Base-by-base conservation (phyloP, 2,113 vertebrate genomes). In the Phrynosoma platyrhinos region DNA sequence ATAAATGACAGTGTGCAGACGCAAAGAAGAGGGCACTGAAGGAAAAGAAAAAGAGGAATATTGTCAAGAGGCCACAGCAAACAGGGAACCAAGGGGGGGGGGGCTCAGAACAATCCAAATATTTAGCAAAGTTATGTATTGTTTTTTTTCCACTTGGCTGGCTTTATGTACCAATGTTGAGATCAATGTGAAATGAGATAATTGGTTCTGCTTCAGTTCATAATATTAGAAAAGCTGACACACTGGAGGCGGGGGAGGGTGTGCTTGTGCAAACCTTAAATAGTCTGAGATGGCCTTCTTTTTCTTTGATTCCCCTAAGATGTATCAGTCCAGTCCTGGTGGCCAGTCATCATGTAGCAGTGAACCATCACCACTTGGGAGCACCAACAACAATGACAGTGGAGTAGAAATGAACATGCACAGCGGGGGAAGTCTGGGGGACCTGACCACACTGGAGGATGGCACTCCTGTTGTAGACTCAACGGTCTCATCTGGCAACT, bases 271-370 rank as follows among this genome's bases (percentile, higher is more conserved):
- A 40, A 66, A 10, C 5, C 36, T 52, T 30, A 30, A 27, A 77
- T 55, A 21, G 47, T n/a, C 82, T 68, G 16, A 69, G 74, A 55
- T 5, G 9, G 5, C 69, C 72, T 87, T 66, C 89, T 32, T n/a
- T 94, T 42, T 55, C 91, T 89, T 88, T 85, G 12, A 52, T 58
- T 89, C 12, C 66, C 66, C 93, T 87, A 96, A 99, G 99, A 97
- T 98, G 93, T 99, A 98, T 97, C 98, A 99, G 97, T 98, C 98
- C 98, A 99, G 99, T 95, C 99, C 99, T 95, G 98, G 98, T 91
- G 98, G 98, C 94, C 98, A 98, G 95, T 99, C 98, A 0, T 99
- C 99, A n/a, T 99, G 98, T 93, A 99, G 98, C 97, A 99, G 99
- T 76, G 98, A 99, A 95, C 98, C 98, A 25, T 99, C 99, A 87